Base-by-base conservation (phyloP, 2,888 invertebrate genomes). In the Chaetogeoica ovagalla region DNA sequence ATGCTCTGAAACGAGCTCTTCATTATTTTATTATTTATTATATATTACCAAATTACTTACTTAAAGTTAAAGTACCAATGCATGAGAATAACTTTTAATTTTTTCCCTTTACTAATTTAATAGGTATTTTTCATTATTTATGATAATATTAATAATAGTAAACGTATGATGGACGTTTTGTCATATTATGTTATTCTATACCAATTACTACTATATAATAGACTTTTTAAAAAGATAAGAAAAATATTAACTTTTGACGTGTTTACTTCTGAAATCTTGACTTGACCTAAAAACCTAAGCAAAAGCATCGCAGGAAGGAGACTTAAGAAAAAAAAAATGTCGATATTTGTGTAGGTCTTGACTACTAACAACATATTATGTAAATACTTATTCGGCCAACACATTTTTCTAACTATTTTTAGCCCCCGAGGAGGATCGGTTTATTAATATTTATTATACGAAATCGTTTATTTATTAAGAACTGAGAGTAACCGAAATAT, bases 401-500 rank as follows among this genome's bases (percentile, higher is more conserved):
- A 7, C 57, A 57, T 57, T 66, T 66, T 43, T 48, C 21, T 55
- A 57, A 57, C 74, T 39, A 39, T 65, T 57, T 23, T 57, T 57
- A 48, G 15, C 39, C 65, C 65, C 57, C n/a, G 19, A 37, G 55
- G 57, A 66, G 19, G 39, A 75, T 57, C 19, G 39, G 65, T 74
- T 71, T 65, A 65, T 65, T 74, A 19, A 39, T 62, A 23, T 73
- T 21, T 48, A 48, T 68, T 55, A 39, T 65, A 30, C n/a, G 15
- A 62, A 73, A 62, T 52, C 1, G 57, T 39, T 43, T 60, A 60
- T 72, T 23, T 60, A 43, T 72, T 72, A 30, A 55, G 21, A 11
- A 37, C 39, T n/a, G 9, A 11, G 19, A 59, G 57, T n/a, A 57
- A n/a, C 52, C 30, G n/a, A 65, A 57, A 65, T 74, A 65, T 74